Evolutionary conservation across 2,113 vertebrate genomes (phyloP).

Genomic region (Psophia crepitans): DNA sequence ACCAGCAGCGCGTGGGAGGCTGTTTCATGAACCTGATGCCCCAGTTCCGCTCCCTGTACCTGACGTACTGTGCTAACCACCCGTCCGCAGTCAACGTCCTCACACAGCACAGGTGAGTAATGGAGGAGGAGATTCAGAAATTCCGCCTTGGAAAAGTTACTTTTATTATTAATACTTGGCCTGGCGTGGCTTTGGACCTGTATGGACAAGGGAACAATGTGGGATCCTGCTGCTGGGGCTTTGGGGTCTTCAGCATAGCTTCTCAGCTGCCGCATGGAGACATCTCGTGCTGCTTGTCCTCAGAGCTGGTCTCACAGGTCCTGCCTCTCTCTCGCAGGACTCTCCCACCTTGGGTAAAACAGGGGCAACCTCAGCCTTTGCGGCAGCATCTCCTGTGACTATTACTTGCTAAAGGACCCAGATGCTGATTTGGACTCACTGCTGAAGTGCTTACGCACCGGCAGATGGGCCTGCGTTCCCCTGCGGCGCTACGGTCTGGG

Average conservation of each 20-base stretch:
- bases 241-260: background rate
- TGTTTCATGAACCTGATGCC: conserved; percentile 89
- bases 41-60: conserved; percentile 90
- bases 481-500: background rate
- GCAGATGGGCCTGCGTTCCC: background rate
- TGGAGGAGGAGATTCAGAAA: background rate
- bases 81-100: conserved; percentile 91
- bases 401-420: background rate
- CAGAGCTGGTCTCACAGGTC: background rate
- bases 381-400: background rate
- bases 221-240: background rate
- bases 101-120: conserved; percentile 90
- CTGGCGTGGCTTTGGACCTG: background rate
- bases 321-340: background rate
- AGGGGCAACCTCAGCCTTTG: background rate
- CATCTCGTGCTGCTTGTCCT: background rate
- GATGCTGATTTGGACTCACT: background rate
- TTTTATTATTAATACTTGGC: background rate
- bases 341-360: background rate
- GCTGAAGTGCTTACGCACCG: background rate
- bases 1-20: conserved; percentile 89
- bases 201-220: background rate
- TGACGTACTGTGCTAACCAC: conserved; percentile 93
- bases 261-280: background rate
- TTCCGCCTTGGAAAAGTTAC: background rate